phyloP scores from a whole-genome alignment of 2,113 vertebrate species.

The Felis catus region F.catus_Fca126_mat1.0 CM031414.1:119626001-119626500 shows the following conservation, averaged over 20 bases:
- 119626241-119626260: not conserved
- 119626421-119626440: not conserved
- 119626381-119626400: not conserved
- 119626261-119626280: not conserved
- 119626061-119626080: not conserved
- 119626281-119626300: conserved; percentile 44
- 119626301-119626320: conserved; percentile 15
- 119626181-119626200: conserved; percentile 2
- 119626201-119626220: not conserved
- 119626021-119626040: not conserved
- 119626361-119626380: not conserved
- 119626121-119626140: not conserved
- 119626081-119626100: not conserved
- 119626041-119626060: not conserved
- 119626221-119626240: conserved; percentile 3
- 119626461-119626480: not conserved
- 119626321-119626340: not conserved
- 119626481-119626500: not conserved
- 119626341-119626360: not conserved
- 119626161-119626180: no score
- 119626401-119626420: not conserved
- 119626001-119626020: not conserved
- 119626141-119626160: not conserved
- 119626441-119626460: not conserved
- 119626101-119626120: not conserved